Base-by-base conservation (phyloP, 2,113 vertebrate genomes). In the Nanger granti region DNA sequence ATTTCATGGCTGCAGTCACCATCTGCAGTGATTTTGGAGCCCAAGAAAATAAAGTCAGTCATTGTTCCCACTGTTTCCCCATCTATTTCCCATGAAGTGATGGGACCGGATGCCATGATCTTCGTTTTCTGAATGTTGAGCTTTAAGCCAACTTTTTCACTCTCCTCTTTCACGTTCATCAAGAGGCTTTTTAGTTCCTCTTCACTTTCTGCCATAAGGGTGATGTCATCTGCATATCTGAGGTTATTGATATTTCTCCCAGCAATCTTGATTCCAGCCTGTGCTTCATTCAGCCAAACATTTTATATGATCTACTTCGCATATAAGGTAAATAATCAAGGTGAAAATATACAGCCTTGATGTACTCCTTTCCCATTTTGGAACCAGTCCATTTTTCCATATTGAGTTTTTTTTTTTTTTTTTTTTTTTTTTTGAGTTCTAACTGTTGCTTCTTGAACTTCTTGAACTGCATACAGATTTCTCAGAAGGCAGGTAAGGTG, bases 301-400 rank as follows among this genome's bases (percentile, higher is more conserved):
- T 73, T 73, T 73, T 0, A 0, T 22, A 24, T 24, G 10, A 73
- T 41, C 9, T 24, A 73, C 4, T 73, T 12, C 0, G 0, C 20
- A 24, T 41, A 22, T 41, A 73, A 37, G 20, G 37, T 37, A 73
- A 73, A 73, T 73, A 73, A 73, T 8, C 69, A 41, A 10, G 9
- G 9, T 41, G 8, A 73, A 20, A 73, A 22, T 73, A 73, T 24
- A 41, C n/a, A 73, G 9, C n/a, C 69, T 73, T 73, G n/a, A 37
- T 41, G n/a, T 41, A 41, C n/a, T 73, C 69, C 69, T 37, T 73
- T 24, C n/a, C 69, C 20, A 73, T 37, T 24, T 37, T 73, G 69
- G 69, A 41, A 37, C 20, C 20, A 73, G n/a, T 73, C 20, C 69
- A 12, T 41, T 73, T n/a, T 73, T 73, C n/a, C n/a, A 73, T 73